These are phyloP conservation scores for Nibea coibor DNA, from an alignment of 2,113 vertebrate genomes.

Conservation along the genomic window DNA sequence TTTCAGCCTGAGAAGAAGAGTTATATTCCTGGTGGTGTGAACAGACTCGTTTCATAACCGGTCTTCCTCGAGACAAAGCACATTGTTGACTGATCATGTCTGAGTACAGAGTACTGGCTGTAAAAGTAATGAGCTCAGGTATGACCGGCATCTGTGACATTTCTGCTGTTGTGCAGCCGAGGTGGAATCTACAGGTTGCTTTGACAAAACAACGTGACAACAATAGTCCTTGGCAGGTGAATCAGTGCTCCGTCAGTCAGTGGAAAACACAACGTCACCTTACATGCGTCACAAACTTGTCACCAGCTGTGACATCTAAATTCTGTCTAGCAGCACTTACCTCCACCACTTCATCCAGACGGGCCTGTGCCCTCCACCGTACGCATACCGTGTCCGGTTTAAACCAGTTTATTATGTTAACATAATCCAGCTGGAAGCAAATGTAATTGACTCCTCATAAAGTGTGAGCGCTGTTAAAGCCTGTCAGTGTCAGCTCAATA, in stretches of 20 bases:
- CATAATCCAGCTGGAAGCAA: conserved; percentile 46
- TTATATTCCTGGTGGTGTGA: conserved; percentile 2
- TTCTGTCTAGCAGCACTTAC: conserved; percentile 13
- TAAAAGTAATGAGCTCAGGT: conserved; percentile 3
- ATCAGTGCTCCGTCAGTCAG: conserved; percentile 8
- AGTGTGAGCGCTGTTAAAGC: conserved; percentile 28
- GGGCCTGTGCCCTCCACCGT: not conserved
- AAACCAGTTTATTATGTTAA: conserved; percentile 39
- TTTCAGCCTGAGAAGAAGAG: not conserved
- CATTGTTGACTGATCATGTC: not conserved
- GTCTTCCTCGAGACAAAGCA: not conserved
- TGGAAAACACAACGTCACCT: conserved; percentile 47
- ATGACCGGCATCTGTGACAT: not conserved
- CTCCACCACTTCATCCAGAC: conserved; percentile 5
- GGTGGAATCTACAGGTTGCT: not conserved
- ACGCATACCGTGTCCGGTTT: not conserved
- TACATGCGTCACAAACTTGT: conserved; percentile 34
- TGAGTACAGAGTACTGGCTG: not conserved
- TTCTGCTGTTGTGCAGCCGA: not conserved
- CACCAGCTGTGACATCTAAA: conserved; percentile 52
- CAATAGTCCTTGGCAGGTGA: not conserved
- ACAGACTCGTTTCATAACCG: not conserved
- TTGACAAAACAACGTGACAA: conserved; percentile 8
- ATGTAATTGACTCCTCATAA: conserved; percentile 58
- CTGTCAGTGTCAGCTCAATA: conserved; percentile 26